phyloP scores from a whole-genome alignment of 2,888 invertebrate species.

The Scelioninae gen. 1 region DNA sequence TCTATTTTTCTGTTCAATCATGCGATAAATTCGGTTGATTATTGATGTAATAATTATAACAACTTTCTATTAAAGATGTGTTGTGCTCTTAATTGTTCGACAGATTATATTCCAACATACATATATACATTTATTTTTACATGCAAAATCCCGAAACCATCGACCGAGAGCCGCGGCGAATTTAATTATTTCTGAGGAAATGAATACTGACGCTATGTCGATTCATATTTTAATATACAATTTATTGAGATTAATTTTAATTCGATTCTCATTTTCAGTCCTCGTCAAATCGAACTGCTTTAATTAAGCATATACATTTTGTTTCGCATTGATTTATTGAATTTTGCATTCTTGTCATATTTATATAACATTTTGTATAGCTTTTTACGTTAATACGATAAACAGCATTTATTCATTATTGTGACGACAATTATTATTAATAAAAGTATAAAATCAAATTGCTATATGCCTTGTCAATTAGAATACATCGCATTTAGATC shows the following conservation, averaged over 20 bases:
- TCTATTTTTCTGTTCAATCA: conserved; percentile 32
- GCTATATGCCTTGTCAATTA: neutral
- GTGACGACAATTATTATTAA: conserved; percentile 4
- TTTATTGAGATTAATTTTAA: conserved; percentile 45
- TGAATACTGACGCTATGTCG: conserved; percentile 18
- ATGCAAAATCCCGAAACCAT: conserved; percentile 7
- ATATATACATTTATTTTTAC: conserved; percentile 7
- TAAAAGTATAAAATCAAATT: conserved; percentile 7
- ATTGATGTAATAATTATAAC: conserved; percentile 22
- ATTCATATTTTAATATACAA: conserved; percentile 26
- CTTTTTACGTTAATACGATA: conserved; percentile 4
- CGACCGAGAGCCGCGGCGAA: neutral
- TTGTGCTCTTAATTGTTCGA: conserved; percentile 22
- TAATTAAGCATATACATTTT: conserved; percentile 43
- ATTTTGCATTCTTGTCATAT: conserved; percentile 28
- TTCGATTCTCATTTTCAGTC: conserved; percentile 34
- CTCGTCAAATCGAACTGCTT: conserved; percentile 26
- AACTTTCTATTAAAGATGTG: conserved; percentile 3
- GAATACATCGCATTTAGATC: neutral
- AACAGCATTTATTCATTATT: conserved; percentile 6
- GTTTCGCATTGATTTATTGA: conserved; percentile 42
- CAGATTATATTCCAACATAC: neutral
- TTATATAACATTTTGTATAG: conserved; percentile 17
- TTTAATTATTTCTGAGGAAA: conserved; percentile 32
- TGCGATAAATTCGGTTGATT: conserved; percentile 14